Conservation (phyloP, 2,797 vertebrate species). For the Gymnothorax reevesii region DNA sequence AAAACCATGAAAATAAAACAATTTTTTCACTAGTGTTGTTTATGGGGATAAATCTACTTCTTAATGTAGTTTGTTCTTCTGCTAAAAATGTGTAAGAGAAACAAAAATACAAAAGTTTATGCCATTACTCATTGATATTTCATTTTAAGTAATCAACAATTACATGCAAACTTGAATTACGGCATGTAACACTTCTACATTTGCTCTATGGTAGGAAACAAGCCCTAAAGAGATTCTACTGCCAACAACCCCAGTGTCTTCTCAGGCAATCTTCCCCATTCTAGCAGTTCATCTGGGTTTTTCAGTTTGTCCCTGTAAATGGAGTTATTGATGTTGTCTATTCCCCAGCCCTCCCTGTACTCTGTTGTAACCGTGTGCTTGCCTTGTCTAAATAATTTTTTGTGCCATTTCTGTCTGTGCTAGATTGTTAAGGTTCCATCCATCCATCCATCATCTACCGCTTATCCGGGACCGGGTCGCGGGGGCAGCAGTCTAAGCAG, state of each 20-base stretch:
- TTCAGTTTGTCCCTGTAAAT: too few relatives aligned
- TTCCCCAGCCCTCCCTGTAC: too few relatives aligned
- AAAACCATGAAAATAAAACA: background rate
- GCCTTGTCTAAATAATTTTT: too few relatives aligned
- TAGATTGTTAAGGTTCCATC: too few relatives aligned
- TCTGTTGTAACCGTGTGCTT: too few relatives aligned
- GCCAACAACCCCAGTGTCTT: background rate
- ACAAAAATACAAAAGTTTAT: background rate
- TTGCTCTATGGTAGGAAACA: background rate
- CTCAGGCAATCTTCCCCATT: too few relatives aligned
- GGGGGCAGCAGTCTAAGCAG: too few relatives aligned
- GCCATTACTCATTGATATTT: background rate
- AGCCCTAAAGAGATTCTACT: background rate
- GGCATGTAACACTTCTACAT: background rate
- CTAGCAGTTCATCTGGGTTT: too few relatives aligned
- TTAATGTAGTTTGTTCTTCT: background rate
- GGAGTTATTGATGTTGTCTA: too few relatives aligned
- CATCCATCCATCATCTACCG: too few relatives aligned
- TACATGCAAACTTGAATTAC: background rate
- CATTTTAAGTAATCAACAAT: background rate
- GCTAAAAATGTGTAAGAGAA: background rate
- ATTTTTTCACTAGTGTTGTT: background rate
- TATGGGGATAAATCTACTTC: background rate
- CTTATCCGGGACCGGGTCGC: too few relatives aligned
- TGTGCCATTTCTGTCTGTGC: too few relatives aligned